Evolutionary conservation across 2,888 invertebrate species (phyloP), one percentile per base, ranked within the genome.

Genomic region (Hesperia comma): DNA sequence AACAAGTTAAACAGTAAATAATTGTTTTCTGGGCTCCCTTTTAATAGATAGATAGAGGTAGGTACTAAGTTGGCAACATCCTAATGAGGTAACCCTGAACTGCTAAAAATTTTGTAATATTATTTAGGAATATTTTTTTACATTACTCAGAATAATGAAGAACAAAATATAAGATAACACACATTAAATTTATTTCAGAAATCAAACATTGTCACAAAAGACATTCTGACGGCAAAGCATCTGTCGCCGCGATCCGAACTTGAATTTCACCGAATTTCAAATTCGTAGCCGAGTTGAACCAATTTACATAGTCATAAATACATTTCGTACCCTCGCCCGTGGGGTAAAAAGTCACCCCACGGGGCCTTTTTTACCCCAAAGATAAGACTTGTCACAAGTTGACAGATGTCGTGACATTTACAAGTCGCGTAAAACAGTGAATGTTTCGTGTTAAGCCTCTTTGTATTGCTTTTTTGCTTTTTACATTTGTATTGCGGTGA

Each of bases 281-380:
- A 85, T 84, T 85, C 84, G 74, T 75, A 69, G 70, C 72, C 75
- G 80, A 86, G 86, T 87, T 83, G 85, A 75, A 75, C 76, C 87
- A 90, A 91, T 92, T 90, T 92, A 89, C 92, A 90, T 90, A 91
- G 89, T 92, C 89, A 91, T 92, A 92, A 92, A 92, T 91, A 91
- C 87, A 87, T 90, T 90, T 85, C 84, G 83, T 82, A 84, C 69
- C 68, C 71, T 54, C 64, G 70, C 71, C 77, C 71, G 79, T 76
- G 79, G 84, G 83, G 82, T 80, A 77, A 77, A 68, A 67, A 68
- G 68, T 78, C 81, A 83, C 85, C 87, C 87, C 85, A 70, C 78
- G 77, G 81, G 82, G 80, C 77, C 81, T 88, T 87, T 87, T 87
- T 83, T 78, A 72, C 81, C 81, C 76, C 71, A 72, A 74, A 88